Evolutionary conservation across 2,888 invertebrate genomes (phyloP), one percentile per base, ranked within the genome.

Genomic region (Dolomedes plantarius): DNA sequence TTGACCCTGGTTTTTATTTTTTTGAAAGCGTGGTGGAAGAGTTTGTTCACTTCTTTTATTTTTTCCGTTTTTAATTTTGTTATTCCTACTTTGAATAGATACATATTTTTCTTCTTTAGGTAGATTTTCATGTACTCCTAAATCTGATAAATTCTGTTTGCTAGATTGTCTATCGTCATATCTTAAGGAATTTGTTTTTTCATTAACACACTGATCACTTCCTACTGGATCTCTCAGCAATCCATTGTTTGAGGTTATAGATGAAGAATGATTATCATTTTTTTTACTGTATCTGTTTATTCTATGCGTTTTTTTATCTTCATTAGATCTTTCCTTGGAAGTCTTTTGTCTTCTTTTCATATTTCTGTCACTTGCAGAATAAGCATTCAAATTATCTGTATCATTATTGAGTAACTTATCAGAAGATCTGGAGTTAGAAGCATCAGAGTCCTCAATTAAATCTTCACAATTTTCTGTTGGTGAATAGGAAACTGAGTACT

Each of bases 1-100:
- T 1, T 39, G 16, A 50, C 65, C 39, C 6, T 50, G 36, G 6
- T 7, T 23, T 39, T 79, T 87, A 28, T 67, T 64, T 29, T 72
- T 87, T 41, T 83, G 79, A 28, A 87, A 87, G 27, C 83, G 41
- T 0, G 87, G 87, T 19, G 87, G 87, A 31, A 83, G 3, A 32
- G 27, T 23, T 1, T 50, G n/a, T 19, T 78, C 82, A 19, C 19
- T 29, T 65, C 77, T 77, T 23, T 68, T 81, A 29, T 76, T 78
- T 77, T 39, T 77, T 5, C 72, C 72, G 36, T 11, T 46, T 56
- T 65, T 76, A 0, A 7, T 11, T 62, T 75, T 73, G 32, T 11
- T 36, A 27, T 69, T 75, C 50, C 36, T 62, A 36, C 50, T 31
- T 16, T 32, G 36, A 27, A 27, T 13, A 39, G 46, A 16, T 19